Percentiles rank a stretch among this genome's conserved stretches.
Conservation (phyloP, 2,797 vertebrate genomes). For the Pachyuromys duprasi region DNA sequence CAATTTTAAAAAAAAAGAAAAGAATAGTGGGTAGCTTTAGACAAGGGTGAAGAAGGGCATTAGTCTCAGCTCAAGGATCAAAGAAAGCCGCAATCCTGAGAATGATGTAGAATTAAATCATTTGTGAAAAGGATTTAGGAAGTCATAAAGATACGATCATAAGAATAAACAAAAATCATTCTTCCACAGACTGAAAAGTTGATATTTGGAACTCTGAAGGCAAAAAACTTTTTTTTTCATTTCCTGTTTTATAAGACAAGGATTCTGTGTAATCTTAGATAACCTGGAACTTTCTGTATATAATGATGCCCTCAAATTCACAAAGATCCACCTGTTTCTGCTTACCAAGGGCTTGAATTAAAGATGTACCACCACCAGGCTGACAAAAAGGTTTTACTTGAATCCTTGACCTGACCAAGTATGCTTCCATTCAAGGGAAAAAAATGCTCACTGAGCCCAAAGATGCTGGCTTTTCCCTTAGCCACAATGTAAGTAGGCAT, state of each 20-base stretch:
- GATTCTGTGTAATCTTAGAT: too few species aligned
- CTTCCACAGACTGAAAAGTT: not conserved
- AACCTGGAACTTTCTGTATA: not conserved
- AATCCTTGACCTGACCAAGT: not conserved
- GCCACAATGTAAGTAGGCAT: not conserved
- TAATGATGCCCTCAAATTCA: not conserved
- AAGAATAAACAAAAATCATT: not conserved
- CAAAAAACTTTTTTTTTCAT: not conserved
- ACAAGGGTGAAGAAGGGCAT: not conserved
- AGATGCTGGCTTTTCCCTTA: slow-evolving; percentile 33
- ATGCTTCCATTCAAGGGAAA: not conserved
- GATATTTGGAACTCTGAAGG: not conserved
- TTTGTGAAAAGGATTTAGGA: rapidly evolving
- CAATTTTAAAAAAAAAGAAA: not conserved
- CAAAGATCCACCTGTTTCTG: not conserved
- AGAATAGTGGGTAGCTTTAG: too few species aligned
- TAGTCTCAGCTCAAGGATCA: not conserved
- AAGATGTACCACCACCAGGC: not conserved
- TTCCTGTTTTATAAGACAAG: too few species aligned
- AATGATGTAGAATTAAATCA: not conserved
- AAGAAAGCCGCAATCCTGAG: not conserved
- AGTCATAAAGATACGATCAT: not conserved
- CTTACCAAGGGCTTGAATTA: not conserved
- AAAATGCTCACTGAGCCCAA: not conserved
- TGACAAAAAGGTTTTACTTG: not conserved